These are phyloP conservation scores for Brachypteracias leptosomus DNA, from an alignment of 2,113 vertebrate species.

Conservation along the genomic window DNA sequence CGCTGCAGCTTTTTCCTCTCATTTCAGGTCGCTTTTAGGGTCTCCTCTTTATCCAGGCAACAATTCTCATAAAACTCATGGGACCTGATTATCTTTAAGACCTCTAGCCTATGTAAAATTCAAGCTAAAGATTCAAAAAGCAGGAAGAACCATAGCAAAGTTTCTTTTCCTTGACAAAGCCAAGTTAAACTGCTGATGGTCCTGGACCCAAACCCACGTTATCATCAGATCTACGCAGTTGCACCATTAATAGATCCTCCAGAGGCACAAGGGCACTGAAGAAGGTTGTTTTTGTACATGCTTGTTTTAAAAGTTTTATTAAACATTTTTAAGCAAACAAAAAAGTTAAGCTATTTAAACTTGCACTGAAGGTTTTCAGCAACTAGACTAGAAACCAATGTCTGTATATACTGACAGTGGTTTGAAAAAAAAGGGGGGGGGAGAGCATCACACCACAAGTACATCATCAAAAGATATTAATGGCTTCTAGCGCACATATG, in stretches of 20 bases:
- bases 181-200: not conserved
- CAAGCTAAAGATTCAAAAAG: not conserved
- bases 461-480: not conserved
- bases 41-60: constrained; percentile 11
- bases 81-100: not conserved
- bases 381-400: not conserved
- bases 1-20: not conserved
- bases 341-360: not conserved
- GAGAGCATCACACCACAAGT: not conserved
- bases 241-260: not conserved
- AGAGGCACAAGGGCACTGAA: not conserved
- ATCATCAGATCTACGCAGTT: accelerated
- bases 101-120: not conserved
- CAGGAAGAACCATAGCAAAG: not conserved
- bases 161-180: not conserved
- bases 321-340: not conserved
- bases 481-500: not conserved
- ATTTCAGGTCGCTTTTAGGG: not conserved
- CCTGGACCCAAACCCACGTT: not conserved
- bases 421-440: not conserved
- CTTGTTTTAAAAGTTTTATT: not conserved
- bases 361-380: not conserved
- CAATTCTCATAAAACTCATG: not conserved
- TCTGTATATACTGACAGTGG: not conserved
- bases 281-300: not conserved